phyloP scores from a whole-genome alignment of 2,797 vertebrate species.

The Rhynchotus rufescens region DNA sequence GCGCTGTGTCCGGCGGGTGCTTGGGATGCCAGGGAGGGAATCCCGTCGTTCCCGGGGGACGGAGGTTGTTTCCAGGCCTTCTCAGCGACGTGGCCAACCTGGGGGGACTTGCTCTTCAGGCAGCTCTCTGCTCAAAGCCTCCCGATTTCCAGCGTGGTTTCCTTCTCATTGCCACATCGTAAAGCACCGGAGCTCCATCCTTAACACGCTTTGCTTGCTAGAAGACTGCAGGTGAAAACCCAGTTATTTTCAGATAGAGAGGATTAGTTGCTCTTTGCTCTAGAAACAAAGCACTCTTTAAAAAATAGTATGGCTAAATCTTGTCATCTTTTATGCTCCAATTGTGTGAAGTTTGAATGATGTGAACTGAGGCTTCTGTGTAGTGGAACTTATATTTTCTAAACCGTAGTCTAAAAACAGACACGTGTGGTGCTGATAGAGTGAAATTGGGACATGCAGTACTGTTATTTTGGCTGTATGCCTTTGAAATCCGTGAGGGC shows the following conservation, averaged over 20 bases:
- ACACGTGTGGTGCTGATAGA: not conserved
- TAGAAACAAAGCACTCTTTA: not conserved
- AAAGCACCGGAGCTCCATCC: not conserved
- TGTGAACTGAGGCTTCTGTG: not conserved
- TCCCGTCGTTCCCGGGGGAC: conserved; percentile 2
- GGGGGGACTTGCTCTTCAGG: conserved; percentile 28
- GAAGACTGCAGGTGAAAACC: not conserved
- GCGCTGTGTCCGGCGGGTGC: not conserved
- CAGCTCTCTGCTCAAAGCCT: conserved; percentile 34
- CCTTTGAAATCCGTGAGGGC: not conserved
- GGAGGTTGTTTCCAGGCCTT: conserved; percentile 56
- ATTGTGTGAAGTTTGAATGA: not conserved
- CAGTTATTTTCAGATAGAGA: not conserved
- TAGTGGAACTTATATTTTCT: not conserved
- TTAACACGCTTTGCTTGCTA: not conserved
- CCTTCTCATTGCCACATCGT: not conserved
- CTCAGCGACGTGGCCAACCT: conserved; percentile 36
- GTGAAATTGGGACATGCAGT: not conserved
- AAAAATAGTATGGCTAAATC: not conserved
- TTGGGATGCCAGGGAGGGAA: conserved; percentile 3
- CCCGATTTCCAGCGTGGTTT: conserved; percentile 23
- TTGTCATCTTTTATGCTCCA: not conserved
- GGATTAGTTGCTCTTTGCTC: not conserved
- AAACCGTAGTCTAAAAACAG: not conserved
- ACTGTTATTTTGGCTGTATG: not conserved